Evolutionary conservation across 2,113 vertebrate species (phyloP).

Genomic region (Pelobates fuscus): DNA sequence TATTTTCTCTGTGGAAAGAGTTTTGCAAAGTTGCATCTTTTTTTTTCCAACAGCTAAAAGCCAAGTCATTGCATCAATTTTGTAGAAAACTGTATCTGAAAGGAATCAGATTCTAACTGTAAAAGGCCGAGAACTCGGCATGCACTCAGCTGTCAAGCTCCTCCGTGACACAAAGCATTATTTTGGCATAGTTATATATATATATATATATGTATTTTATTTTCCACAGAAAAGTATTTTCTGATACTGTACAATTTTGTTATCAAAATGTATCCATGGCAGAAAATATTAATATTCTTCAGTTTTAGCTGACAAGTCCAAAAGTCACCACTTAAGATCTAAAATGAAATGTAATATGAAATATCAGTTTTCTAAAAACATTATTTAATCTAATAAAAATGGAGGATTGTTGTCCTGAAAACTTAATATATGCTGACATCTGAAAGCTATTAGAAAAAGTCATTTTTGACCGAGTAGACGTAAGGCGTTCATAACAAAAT

Average conservation of each 20-base stretch:
- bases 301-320: conserved; percentile 43
- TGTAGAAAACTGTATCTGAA: conserved; percentile 7
- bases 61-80: background rate
- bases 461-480: conserved; percentile 27
- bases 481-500: conserved; percentile 46
- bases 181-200: conserved; percentile 20
- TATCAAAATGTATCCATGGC: conserved; percentile 33
- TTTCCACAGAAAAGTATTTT: background rate
- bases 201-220: background rate
- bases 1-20: background rate
- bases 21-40: conserved; percentile 9
- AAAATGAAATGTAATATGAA: conserved; percentile 44
- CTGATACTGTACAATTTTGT: conserved; percentile 4
- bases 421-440: conserved; percentile 47
- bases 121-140: background rate
- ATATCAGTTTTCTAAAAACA: conserved; percentile 50
- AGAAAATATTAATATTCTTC: conserved; percentile 32
- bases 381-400: conserved; percentile 51
- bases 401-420: conserved; percentile 39
- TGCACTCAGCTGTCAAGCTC: conserved; percentile 17
- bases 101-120: background rate
- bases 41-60: conserved; percentile 4
- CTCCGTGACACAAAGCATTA: conserved; percentile 15
- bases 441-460: conserved; percentile 47
- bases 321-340: conserved; percentile 42